phyloP scores from a whole-genome alignment of 2,797 vertebrate genomes.

The Fistularia commersonii region DNA sequence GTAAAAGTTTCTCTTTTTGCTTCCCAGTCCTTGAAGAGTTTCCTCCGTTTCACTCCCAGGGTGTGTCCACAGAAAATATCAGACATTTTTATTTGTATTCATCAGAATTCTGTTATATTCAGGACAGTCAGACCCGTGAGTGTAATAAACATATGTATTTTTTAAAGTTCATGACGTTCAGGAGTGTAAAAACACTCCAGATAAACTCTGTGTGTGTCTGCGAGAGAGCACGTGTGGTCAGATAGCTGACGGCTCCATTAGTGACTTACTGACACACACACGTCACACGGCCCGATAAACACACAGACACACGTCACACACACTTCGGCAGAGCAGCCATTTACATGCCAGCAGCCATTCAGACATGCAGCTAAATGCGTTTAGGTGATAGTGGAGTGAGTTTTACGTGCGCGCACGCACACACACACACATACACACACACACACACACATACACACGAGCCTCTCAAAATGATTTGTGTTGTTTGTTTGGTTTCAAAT shows the following conservation, averaged over 20 bases:
- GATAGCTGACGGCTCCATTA: conserved; percentile 53
- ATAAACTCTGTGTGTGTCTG: not conserved
- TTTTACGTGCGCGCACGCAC: conserved; percentile 10
- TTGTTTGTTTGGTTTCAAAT: no score
- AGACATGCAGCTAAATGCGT: conserved; percentile 40
- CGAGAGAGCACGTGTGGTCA: conserved; percentile 35
- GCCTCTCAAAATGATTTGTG: not conserved
- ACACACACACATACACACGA: conserved; percentile 22
- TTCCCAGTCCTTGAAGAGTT: no score
- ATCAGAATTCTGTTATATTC: no score
- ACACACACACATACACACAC: conserved; percentile 18
- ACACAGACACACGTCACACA: conserved; percentile 27
- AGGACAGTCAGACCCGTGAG: no score
- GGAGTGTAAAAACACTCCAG: no score
- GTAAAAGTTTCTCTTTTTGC: no score
- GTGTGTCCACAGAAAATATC: no score
- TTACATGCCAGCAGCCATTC: conserved; percentile 46
- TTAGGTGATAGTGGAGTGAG: conserved; percentile 44
- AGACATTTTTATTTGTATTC: no score
- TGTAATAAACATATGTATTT: no score
- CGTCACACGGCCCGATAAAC: conserved; percentile 1
- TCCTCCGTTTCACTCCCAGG: no score
- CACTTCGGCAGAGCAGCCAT: conserved; percentile 36
- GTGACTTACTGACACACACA: conserved; percentile 18
- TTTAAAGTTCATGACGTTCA: no score